These are phyloP conservation scores for Drosophila colorata DNA, from an alignment of 2,888 invertebrate genomes.

Conservation along the genomic window DNA sequence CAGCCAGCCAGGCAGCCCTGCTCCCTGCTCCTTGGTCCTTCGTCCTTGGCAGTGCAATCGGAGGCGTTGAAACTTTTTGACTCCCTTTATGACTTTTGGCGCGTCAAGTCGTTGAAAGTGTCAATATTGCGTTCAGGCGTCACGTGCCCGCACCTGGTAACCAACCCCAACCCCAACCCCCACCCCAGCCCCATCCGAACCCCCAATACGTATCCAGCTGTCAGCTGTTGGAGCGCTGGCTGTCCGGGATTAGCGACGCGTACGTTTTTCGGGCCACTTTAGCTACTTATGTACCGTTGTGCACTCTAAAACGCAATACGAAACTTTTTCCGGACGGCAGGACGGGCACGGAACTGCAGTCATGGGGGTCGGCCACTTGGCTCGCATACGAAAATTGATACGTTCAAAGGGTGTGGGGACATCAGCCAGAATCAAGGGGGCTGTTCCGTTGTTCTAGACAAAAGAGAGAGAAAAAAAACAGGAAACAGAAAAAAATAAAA, in stretches of 20 bases:
- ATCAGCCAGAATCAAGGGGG: neutral
- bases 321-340: slow-evolving; percentile 58
- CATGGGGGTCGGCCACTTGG: slow-evolving; percentile 24
- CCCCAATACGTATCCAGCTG: slow-evolving; percentile 42
- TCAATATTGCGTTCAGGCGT: slow-evolving; percentile 81
- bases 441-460: neutral
- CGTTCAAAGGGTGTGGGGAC: neutral
- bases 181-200: neutral
- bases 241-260: slow-evolving; percentile 70
- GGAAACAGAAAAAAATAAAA: slow-evolving; percentile 8
- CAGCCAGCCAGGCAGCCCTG: slow-evolving; percentile 43
- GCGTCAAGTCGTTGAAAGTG: slow-evolving; percentile 80
- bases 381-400: slow-evolving; percentile 33
- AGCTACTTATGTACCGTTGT: slow-evolving; percentile 65
- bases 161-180: slow-evolving; percentile 1
- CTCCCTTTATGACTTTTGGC: slow-evolving; percentile 81
- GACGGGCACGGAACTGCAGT: slow-evolving; percentile 32
- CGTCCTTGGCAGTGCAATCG: slow-evolving; percentile 45
- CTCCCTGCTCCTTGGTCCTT: neutral
- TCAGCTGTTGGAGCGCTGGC: slow-evolving; percentile 55
- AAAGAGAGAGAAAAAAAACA: slow-evolving; percentile 1
- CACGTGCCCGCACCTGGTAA: slow-evolving; percentile 74
- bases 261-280: slow-evolving; percentile 66
- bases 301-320: slow-evolving; percentile 79
- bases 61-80: slow-evolving; percentile 54